Conservation (phyloP, 2,113 vertebrate species). For the Pollachius pollachius region DNA sequence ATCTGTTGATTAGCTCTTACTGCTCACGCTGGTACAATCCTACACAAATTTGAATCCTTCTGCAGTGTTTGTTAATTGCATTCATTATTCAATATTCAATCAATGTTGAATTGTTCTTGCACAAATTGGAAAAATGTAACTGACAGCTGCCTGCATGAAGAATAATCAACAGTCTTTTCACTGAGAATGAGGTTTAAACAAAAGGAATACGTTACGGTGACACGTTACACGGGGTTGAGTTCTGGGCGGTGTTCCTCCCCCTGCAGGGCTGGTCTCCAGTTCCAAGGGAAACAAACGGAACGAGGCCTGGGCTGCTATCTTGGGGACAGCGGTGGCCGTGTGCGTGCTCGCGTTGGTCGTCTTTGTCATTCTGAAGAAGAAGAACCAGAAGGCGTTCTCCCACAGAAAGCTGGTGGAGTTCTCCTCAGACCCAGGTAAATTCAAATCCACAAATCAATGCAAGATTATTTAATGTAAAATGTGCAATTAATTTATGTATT, state of each 20-base stretch:
- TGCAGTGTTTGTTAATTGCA: too few species aligned
- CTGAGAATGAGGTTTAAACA: too few species aligned
- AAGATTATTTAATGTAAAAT: too few species aligned
- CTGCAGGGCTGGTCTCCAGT: constrained; percentile 42
- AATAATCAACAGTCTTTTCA: too few species aligned
- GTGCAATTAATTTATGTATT: too few species aligned
- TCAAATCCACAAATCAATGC: not conserved
- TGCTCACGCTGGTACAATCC: too few species aligned
- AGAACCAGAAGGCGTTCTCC: constrained; percentile 71
- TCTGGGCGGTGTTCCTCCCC: constrained; percentile 2
- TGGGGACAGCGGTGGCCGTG: constrained; percentile 71
- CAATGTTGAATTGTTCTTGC: too few species aligned
- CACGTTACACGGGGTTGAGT: not conserved
- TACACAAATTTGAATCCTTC: too few species aligned
- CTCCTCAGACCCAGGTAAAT: constrained; percentile 82
- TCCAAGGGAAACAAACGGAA: not conserved
- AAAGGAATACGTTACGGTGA: not conserved
- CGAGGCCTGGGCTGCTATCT: constrained; percentile 62
- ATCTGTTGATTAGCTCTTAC: too few species aligned
- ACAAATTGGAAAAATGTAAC: too few species aligned
- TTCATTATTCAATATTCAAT: too few species aligned
- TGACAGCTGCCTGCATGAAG: too few species aligned
- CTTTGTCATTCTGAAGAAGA: constrained; percentile 73
- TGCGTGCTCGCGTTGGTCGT: constrained; percentile 67
- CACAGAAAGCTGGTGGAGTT: constrained; percentile 84